These are phyloP conservation scores for Neoitamus cyanurus DNA, from an alignment of 2,888 invertebrate species.

Conservation along the genomic window DNA sequence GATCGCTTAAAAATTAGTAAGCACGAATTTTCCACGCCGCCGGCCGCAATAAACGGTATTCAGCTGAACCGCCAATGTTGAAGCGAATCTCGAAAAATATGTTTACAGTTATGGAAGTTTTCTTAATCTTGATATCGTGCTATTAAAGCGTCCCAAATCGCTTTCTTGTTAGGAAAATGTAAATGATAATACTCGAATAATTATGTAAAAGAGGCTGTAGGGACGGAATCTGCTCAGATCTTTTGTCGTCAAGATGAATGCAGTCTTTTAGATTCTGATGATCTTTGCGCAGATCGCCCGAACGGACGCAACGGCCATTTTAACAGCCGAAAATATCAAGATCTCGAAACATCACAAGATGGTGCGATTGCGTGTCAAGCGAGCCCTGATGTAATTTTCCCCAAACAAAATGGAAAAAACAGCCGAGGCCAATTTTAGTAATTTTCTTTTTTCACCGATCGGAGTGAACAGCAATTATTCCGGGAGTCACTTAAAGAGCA, in stretches of 20 bases:
- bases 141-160: no score
- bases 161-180: no score
- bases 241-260: not conserved
- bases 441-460: slow-evolving; percentile 5
- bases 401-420: not conserved
- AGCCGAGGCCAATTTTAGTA: slow-evolving; percentile 24
- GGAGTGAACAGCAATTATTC: slow-evolving; percentile 23
- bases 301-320: not conserved
- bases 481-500: not conserved
- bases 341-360: not conserved
- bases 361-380: slow-evolving; percentile 5
- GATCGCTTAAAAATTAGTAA: no score
- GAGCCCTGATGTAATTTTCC: not conserved
- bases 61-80: no score
- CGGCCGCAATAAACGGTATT: no score
- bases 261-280: not conserved
- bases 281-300: not conserved
- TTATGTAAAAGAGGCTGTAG: no score
- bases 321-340: not conserved
- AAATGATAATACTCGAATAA: no score
- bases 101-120: no score
- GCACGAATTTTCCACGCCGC: no score
- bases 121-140: no score
- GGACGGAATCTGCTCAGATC: no score
- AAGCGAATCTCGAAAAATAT: no score